Percentiles rank a stretch among this genome's conserved stretches.
Conservation (phyloP, 2,797 vertebrate genomes). For the Pseudomugil gertrudae region DNA sequence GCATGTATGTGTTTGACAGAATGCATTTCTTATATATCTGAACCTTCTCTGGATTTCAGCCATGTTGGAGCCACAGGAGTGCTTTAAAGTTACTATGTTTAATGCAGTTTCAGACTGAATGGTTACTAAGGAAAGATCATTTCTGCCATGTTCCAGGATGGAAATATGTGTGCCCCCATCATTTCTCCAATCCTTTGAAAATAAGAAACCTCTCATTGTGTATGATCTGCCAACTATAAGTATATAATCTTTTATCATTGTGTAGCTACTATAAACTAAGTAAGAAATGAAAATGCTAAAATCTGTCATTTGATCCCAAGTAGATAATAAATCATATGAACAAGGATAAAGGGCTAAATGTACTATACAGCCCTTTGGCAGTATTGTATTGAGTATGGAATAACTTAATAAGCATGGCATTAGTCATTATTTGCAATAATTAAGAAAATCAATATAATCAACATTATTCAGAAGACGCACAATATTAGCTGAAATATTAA, state of each 20-base stretch:
- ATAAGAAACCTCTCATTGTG: conserved; percentile 6
- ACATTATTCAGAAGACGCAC: not conserved
- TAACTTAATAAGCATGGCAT: not conserved
- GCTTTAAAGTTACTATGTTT: conserved; percentile 64
- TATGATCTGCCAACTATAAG: not conserved
- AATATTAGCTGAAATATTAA: not conserved
- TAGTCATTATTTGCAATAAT: not conserved
- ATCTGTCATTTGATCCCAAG: too few relatives aligned
- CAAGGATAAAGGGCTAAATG: too few relatives aligned
- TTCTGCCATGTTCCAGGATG: conserved; percentile 30
- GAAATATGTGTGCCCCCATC: conserved; percentile 15
- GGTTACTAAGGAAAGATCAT: conserved; percentile 28
- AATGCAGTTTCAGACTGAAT: conserved; percentile 58
- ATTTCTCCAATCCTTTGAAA: conserved; percentile 10
- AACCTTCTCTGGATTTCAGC: conserved; percentile 37
- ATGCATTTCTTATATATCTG: conserved; percentile 40
- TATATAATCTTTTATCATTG: not conserved
- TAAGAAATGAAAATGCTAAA: not conserved
- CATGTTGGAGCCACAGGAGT: conserved; percentile 45
- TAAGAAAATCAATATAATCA: not conserved
- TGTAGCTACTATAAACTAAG: conserved; percentile 10
- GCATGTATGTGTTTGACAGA: conserved; percentile 21
- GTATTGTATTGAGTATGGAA: too few relatives aligned
- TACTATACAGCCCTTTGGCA: too few relatives aligned
- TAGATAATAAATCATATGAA: too few relatives aligned